Evolutionary conservation across 2,888 invertebrate species (phyloP), one percentile per base, ranked within the genome.

Genomic region (Eupithecia insigniata): DNA sequence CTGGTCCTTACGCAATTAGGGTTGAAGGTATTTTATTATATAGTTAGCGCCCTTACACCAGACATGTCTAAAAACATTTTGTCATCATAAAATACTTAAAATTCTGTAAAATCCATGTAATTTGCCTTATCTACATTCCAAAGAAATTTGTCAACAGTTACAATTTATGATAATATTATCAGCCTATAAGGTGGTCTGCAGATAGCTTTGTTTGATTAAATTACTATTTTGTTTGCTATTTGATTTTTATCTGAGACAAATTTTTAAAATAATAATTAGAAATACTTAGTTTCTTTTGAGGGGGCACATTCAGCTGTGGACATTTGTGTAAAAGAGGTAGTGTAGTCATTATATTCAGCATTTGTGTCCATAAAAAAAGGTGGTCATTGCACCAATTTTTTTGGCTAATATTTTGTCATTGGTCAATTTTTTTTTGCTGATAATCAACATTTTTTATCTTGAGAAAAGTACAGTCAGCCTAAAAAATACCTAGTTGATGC

Each of bases 91-190:
- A 28, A 32, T 60, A n/a, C n/a, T n/a, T n/a, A 32, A 34, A 18
- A 32, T 61, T 16, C 14, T 18, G 28, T 32, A 61, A 61, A 61
- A n/a, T 60, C 61, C n/a, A 12, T 34, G 61, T n/a, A 61, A 61
- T n/a, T 32, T 16, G 32, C 22, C 64, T 65, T 72, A 72, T 72
- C 68, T 46, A 22, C 72, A 72, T 72, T 72, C 72, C 72, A 3
- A 12, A 46, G 36, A n/a, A 36, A 61, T 69, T 51, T 66, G 51
- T 69, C 66, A 69, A 65, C 58, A 28, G 16, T 65, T 68, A 68
- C 16, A 34, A 67, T 4, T 51, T 34, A 16, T 46, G 72, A 69
- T 72, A 69, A 22, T n/a, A 10, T 18, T 72, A 72, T 72, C 68
- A 32, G 22, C 46, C 5, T 51, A 62, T 58, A 16, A 46, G 66